phyloP scores from a whole-genome alignment of 2,797 vertebrate genomes.

The Erethizon dorsatum region DNA sequence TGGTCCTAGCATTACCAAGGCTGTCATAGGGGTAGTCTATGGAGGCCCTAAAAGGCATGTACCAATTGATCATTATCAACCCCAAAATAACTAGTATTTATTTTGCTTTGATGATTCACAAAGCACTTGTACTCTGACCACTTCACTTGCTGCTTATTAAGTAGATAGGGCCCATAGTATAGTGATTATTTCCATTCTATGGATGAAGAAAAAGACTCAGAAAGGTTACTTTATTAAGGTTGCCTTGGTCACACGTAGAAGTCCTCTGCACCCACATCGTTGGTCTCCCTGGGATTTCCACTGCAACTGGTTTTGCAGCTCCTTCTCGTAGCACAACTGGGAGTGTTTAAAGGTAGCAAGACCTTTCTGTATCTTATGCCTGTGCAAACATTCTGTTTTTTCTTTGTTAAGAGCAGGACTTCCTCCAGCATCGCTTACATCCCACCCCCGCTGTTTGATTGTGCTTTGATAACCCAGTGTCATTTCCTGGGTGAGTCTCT shows the following conservation, averaged over 20 bases:
- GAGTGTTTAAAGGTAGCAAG: neutral
- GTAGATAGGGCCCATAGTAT: neutral
- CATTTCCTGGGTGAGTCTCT: constrained; percentile 65
- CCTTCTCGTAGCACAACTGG: neutral
- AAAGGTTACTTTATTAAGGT: constrained; percentile 32
- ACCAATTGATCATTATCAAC: neutral
- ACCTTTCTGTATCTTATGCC: neutral
- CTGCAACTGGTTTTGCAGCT: neutral
- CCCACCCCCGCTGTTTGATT: neutral
- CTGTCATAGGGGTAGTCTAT: neutral
- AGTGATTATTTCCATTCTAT: constrained; percentile 7
- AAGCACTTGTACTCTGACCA: neutral
- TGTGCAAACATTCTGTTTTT: neutral
- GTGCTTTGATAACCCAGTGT: neutral
- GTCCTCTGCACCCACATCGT: neutral
- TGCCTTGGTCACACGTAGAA: neutral
- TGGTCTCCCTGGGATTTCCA: neutral
- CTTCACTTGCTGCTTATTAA: constrained; percentile 4
- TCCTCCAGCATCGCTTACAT: neutral
- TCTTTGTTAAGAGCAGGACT: neutral
- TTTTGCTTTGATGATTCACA: neutral
- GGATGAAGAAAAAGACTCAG: constrained; percentile 20
- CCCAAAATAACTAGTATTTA: neutral
- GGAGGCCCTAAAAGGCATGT: neutral
- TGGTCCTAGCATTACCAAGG: neutral